Evolutionary conservation across 2,113 vertebrate genomes (phyloP), one percentile per base, ranked within the genome.

Genomic region (Cryptotis parvus): DNA sequence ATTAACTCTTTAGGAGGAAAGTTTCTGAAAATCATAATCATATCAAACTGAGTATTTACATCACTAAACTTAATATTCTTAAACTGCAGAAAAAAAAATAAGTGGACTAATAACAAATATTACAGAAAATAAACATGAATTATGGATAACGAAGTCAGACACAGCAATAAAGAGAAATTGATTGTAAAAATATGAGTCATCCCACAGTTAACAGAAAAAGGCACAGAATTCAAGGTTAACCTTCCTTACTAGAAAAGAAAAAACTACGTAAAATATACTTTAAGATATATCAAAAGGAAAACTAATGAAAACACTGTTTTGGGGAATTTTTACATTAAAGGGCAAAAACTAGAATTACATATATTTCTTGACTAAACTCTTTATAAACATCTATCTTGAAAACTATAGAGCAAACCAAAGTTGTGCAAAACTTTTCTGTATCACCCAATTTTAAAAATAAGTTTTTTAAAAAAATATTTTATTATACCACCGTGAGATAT

Each of bases 321-420:
- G 74, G 68, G 16, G 45, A 86, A 78, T 86, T 86, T 91, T 85
- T 72, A 87, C 3, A 43, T 69, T 83, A 75, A 89, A 76, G 16
- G 84, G n/a, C 4, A 35, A 87, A 92, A 29, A 81, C n/a, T 52
- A 45, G 20, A 88, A 70, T 55, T 75, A 87, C 27, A 15, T 24
- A 65, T 3, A 81, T 24, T 15, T 80, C 70, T 89, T 83, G 69
- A 92, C 75, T 70, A 89, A 91, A 83, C 2, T 37, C 66, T 68
- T 66, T 31, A 69, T 69, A 69, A 35, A 90, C 18, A 93, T 66
- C 27, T 82, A 76, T 35, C 80, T 37, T 91, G 43, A 84, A 92
- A 94, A 92, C 37, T 61, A 94, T 49, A 16, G 45, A 76, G 58
- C 20, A 91, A 91, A 79, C 82, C 63, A 58, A 86, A 93, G 27